phyloP scores from a whole-genome alignment of 2,113 vertebrate genomes.

The Megaptera novaeangliae region DNA sequence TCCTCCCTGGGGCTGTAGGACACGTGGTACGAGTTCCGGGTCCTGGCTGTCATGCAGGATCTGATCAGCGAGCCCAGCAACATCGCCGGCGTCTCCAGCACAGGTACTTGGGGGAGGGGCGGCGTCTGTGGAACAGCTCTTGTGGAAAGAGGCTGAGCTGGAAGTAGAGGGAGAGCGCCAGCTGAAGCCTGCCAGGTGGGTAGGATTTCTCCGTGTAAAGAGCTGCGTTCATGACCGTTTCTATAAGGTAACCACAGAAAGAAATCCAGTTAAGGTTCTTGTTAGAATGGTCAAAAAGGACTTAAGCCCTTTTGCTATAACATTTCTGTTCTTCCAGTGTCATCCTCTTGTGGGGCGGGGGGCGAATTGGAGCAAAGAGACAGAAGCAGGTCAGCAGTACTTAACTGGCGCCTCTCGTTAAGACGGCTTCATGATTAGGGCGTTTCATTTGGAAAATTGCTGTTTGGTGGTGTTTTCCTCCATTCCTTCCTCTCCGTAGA shows the following conservation, averaged over 20 bases:
- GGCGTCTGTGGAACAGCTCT: background rate
- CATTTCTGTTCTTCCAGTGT: background rate
- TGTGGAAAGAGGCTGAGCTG: background rate
- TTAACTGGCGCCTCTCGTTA: background rate
- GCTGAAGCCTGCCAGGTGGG: background rate
- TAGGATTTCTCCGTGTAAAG: background rate
- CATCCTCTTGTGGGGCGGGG: background rate
- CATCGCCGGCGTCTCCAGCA: conserved; percentile 96
- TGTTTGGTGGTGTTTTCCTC: conserved; percentile 45
- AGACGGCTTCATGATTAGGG: conserved; percentile 41
- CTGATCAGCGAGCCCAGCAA: conserved; percentile 99
- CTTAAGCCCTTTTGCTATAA: background rate
- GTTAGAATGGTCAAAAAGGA: background rate
- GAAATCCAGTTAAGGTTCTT: background rate
- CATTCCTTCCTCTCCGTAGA: conserved; percentile 28
- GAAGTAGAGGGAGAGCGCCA: background rate
- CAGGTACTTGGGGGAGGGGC: conserved; percentile 83
- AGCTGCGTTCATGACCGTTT: background rate
- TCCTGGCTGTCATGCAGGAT: conserved; percentile 99
- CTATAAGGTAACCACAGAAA: background rate
- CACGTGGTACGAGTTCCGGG: conserved; percentile 98
- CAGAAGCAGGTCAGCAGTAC: background rate
- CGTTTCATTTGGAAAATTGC: conserved; percentile 58
- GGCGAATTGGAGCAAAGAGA: background rate
- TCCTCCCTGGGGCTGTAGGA: conserved; percentile 83